phyloP scores from a whole-genome alignment of 2,888 invertebrate genomes.

The Bellardia bayeri region DNA sequence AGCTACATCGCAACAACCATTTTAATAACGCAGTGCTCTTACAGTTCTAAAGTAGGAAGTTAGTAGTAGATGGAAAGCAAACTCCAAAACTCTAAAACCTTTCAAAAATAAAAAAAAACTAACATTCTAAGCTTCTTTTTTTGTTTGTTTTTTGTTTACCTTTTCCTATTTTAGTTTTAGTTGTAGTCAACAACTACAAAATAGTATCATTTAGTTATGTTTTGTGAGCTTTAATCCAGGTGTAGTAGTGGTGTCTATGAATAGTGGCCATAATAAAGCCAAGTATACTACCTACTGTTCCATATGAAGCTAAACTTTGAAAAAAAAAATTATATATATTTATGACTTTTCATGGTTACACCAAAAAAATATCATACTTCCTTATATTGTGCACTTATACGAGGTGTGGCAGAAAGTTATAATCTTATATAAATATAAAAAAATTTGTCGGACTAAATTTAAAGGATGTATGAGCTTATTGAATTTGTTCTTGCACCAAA shows the following conservation, averaged over 20 bases:
- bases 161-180: slow-evolving; percentile 11
- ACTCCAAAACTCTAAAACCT: slow-evolving; percentile 31
- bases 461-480: too few species aligned
- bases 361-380: slow-evolving; percentile 52
- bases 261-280: slow-evolving; percentile 67
- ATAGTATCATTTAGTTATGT: slow-evolving; percentile 54
- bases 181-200: slow-evolving; percentile 34
- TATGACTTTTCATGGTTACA: slow-evolving; percentile 61
- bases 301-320: slow-evolving; percentile 44
- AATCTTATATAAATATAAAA: too few species aligned
- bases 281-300: slow-evolving; percentile 62
- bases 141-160: background rate
- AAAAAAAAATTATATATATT: slow-evolving; percentile 51
- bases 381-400: slow-evolving; percentile 23
- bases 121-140: slow-evolving; percentile 42
- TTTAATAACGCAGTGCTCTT: slow-evolving; percentile 46
- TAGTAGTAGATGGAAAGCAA: slow-evolving; percentile 49
- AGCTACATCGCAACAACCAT: slow-evolving; percentile 15
- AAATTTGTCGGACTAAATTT: too few species aligned
- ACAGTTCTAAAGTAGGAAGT: slow-evolving; percentile 56
- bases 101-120: slow-evolving; percentile 38
- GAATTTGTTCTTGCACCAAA: too few species aligned
- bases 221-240: slow-evolving; percentile 48
- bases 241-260: slow-evolving; percentile 65
- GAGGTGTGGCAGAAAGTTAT: slow-evolving; percentile 10